A percentile compares a stretch with the other conserved stretches of the same genome.
Evolutionary conservation across 2,113 vertebrate genomes (phyloP).

Genomic region (Lophotis ruficrista): DNA sequence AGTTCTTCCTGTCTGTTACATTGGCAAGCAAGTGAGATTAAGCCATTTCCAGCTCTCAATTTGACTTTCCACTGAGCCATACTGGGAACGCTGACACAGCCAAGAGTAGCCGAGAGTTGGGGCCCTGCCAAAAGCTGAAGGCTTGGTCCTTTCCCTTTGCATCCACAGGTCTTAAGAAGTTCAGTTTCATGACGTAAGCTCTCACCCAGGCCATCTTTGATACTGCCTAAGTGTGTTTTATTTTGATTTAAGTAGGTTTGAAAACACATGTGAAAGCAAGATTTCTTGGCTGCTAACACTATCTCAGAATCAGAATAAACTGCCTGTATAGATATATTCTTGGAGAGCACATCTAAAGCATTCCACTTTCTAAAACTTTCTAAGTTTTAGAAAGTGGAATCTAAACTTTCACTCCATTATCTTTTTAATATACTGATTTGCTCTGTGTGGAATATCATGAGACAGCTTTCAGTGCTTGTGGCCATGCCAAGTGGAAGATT

Average conservation of each 20-base stretch:
- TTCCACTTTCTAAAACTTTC: no score
- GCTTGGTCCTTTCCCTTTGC: background rate
- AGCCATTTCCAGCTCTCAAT: background rate
- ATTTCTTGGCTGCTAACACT: background rate
- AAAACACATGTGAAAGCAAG: background rate
- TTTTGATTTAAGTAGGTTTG: background rate
- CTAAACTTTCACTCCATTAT: background rate
- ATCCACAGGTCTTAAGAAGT: background rate
- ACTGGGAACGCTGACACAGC: background rate
- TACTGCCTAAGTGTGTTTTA: background rate
- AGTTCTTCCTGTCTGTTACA: background rate
- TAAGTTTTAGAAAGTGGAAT: no score
- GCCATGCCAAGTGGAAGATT: background rate
- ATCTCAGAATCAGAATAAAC: background rate
- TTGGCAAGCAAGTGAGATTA: background rate
- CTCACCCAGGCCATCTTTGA: background rate
- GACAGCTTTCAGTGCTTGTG: background rate
- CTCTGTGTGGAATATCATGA: background rate
- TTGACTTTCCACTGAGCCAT: background rate
- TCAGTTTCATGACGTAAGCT: background rate
- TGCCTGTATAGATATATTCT: background rate
- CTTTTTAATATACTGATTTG: background rate
- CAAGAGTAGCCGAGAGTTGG: background rate
- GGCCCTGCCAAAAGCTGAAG: background rate
- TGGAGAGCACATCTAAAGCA: background rate